Conservation (phyloP, 2,797 vertebrate genomes). For the Gobio occitaniae region DNA sequence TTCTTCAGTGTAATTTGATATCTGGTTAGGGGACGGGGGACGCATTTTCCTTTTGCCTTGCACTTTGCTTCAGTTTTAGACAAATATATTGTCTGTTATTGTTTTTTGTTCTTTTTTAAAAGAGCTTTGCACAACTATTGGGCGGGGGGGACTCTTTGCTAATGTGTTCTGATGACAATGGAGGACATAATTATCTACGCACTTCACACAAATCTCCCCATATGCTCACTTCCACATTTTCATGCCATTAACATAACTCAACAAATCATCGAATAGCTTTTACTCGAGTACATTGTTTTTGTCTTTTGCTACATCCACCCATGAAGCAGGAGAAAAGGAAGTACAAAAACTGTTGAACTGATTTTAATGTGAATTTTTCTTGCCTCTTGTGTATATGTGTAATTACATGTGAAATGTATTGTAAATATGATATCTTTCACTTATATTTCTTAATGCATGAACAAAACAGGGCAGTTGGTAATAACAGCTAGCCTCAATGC, state of each 20-base stretch:
- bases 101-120: constrained; percentile 1
- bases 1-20: constrained; percentile 40
- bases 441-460: constrained; percentile 91
- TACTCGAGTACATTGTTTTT: constrained; percentile 66
- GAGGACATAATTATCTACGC: constrained; percentile 45
- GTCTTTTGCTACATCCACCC: constrained; percentile 66
- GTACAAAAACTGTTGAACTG: constrained; percentile 80
- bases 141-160: constrained; percentile 36
- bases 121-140: constrained; percentile 55
- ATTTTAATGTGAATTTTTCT: constrained; percentile 90
- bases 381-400: constrained; percentile 91
- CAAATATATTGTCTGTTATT: background rate
- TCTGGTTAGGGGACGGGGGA: constrained; percentile 5
- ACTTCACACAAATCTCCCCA: constrained; percentile 47
- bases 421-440: constrained; percentile 91
- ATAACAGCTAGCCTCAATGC: constrained; percentile 88
- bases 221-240: constrained; percentile 46
- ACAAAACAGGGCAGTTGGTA: constrained; percentile 88
- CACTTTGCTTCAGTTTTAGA: constrained; percentile 27
- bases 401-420: constrained; percentile 91
- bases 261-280: constrained; percentile 50
- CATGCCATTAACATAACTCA: constrained; percentile 67
- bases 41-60: constrained; percentile 21
- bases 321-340: constrained; percentile 74
- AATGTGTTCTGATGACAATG: constrained; percentile 53